Evolutionary conservation across 2,888 invertebrate species (phyloP).

Genomic region (Odontomyia ornata): DNA sequence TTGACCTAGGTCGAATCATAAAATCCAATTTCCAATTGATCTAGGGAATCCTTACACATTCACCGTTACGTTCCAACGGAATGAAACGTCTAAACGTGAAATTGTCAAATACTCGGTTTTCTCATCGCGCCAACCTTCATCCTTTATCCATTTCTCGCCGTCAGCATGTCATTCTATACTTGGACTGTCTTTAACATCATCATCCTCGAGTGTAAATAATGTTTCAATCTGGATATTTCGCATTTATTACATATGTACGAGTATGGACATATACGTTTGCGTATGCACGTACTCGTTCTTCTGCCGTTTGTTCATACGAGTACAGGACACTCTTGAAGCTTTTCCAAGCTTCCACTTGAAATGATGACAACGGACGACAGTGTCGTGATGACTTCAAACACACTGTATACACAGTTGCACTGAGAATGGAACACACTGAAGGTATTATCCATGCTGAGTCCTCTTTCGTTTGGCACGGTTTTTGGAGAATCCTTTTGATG

Average conservation of each 20-base stretch:
- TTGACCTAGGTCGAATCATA: slow-evolving; percentile 20
- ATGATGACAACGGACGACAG: not conserved
- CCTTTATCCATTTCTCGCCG: not conserved
- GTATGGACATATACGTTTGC: no score
- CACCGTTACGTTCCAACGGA: no score
- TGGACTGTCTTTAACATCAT: slow-evolving; percentile 4
- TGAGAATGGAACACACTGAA: no score
- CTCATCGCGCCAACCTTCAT: not conserved
- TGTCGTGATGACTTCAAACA: not conserved
- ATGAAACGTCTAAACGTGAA: no score
- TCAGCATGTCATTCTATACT: not conserved
- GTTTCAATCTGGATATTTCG: slow-evolving; percentile 17
- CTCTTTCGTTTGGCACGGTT: no score
- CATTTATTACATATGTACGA: not conserved
- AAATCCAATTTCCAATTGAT: slow-evolving; percentile 18
- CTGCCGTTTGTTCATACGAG: not conserved
- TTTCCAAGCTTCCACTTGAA: not conserved
- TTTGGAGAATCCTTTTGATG: not conserved
- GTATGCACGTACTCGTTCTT: not conserved
- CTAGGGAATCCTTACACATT: not conserved
- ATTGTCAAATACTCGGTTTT: not conserved
- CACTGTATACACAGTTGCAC: not conserved
- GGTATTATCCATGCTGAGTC: no score
- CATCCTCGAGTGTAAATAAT: slow-evolving; percentile 27
- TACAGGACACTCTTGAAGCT: not conserved